A percentile compares a stretch with the other conserved stretches of the same genome.
phyloP scores from a whole-genome alignment of 1,140 invertebrate genomes.

The Philaenus spumarius region DNA sequence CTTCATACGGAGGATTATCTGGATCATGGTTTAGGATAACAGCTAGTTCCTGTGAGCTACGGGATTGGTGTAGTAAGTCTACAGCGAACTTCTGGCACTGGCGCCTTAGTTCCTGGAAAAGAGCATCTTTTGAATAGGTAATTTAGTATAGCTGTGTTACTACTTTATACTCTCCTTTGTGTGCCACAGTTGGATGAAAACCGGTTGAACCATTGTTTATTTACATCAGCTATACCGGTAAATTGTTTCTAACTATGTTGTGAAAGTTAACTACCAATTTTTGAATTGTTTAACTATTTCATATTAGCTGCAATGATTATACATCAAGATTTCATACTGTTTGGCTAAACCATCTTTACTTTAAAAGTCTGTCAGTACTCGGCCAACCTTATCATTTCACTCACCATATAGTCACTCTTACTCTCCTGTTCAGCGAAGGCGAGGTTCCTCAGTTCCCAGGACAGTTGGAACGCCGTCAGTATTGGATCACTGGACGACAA shows the following conservation, averaged over 20 bases:
- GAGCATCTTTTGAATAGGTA: too few species aligned
- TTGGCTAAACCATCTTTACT: not conserved
- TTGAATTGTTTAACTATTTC: too few species aligned
- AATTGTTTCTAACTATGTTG: too few species aligned
- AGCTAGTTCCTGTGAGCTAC: constrained; percentile 83
- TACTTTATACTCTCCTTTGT: too few species aligned
- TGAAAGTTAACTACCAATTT: too few species aligned
- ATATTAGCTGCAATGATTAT: too few species aligned
- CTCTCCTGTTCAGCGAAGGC: constrained; percentile 76
- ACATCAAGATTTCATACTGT: not conserved
- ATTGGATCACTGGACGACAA: constrained; percentile 79
- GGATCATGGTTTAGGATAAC: constrained; percentile 87
- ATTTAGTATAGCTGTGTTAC: too few species aligned
- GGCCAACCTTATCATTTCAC: constrained; percentile 9
- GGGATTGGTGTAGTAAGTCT: constrained; percentile 78
- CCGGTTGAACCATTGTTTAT: too few species aligned
- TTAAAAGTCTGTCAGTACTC: not conserved
- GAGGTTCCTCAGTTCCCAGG: constrained; percentile 72
- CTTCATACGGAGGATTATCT: constrained; percentile 54
- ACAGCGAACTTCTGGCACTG: constrained; percentile 90
- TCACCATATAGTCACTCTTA: constrained; percentile 61
- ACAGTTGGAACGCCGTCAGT: constrained; percentile 73
- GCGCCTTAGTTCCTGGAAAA: constrained; percentile 56
- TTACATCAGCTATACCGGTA: too few species aligned
- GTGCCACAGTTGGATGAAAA: too few species aligned